Base-by-base conservation (phyloP, 2,888 invertebrate species). In the Pseudococcus longispinus region DNA sequence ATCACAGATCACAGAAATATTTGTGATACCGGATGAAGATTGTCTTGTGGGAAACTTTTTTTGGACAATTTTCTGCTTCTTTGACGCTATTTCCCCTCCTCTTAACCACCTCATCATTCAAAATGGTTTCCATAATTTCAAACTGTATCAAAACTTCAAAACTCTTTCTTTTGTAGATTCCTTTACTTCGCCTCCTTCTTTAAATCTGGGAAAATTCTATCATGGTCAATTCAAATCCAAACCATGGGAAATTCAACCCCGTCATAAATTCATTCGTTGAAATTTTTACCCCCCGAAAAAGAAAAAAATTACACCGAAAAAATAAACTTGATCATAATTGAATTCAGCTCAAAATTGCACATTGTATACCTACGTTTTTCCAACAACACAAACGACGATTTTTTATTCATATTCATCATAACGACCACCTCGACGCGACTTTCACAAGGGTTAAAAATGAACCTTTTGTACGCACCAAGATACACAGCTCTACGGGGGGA, bases 371-470 rank as follows among this genome's bases (percentile, higher is more conserved):
- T 51, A 46, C 46, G 0, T n/a, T 51, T 51, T 51, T 51, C n/a
- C 51, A 51, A 1, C 44, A n/a, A 2, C n/a, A 51, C 13, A 11
- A 1, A 46, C 13, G 37, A 37, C 2, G 13, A 70, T 70, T 70
- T 32, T 29, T 32, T 29, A 29, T 70, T 29, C 29, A 2, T 18
- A 9, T 29, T 18, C n/a, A 65, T 6, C 37, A 8, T 20, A 80
- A 80, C 32, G 77, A 80, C 77, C 77, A 80, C 77, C 77, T 42
- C 42, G 77, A 80, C 32, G 77, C 32, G 77, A 80, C 77, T 80
- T 80, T 80, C 77, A 42, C 77, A 80, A 80, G 77, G 77, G 77
- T 37, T 80, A 80, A 80, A 80, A 42, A 20, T 2, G n/a, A 11
- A 13, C 20, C 37, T 80, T 29, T 37, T 80, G 37, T 70, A 42